Base-by-base conservation (phyloP, 2,888 invertebrate species). In the Teleogryllus oceanicus region DNA sequence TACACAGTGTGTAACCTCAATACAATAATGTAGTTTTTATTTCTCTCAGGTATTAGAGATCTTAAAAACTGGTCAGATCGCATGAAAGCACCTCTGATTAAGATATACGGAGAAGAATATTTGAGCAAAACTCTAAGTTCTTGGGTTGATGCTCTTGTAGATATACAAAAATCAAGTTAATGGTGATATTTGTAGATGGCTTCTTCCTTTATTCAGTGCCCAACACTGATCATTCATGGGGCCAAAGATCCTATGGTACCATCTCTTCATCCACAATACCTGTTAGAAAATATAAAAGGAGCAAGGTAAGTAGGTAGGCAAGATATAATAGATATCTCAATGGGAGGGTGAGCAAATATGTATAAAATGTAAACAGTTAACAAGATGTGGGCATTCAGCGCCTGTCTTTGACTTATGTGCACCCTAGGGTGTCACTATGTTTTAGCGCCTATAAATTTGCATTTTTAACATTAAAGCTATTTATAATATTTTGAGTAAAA, bases 141-240 rank as follows among this genome's bases (percentile, higher is more conserved):
- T 24, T 96, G 95, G 95, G 89, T 92, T 2, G 92, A 95, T 83
- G 90, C 90, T 0, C 89, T 92, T 85, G 85, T 86, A 18, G 86
- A 86, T 8, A 88, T 94, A 76, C 91, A 88, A 83, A 88, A 87
- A 90, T 5, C 89, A 91, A 18, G 18, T n/a, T 0, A 88, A 91
- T 51, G 95, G 95, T 1, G 90, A 96, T 84, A 90, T 96, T 82
- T 96, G 95, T 85, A 91, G 89, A 81, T 87, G 89, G 4, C 86
- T 89, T 50, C 85, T 96, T 74, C 86, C 89, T 3, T 92, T 77
- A 92, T 96, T 24, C 88, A 88, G 79, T 94, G 94, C 83, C 94
- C 94, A 0, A 94, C 95, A 0, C 89, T 95, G 24, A 92, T 97
- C 83, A 85, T 97, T 76, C 95, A 96, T 85, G 97, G 97, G 0